Percentiles rank a stretch among this genome's conserved stretches.
These are phyloP conservation scores for Apis mellifera DNA, from an alignment of 1,140 invertebrate species.

Conservation along the genomic window Amel_HAv3.1 CM009938.2:3899501-3900000, in stretches of 20 bases:
- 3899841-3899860: no score
- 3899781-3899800: not conserved
- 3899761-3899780: conserved; percentile 61
- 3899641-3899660: conserved; percentile 1
- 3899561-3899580: conserved; percentile 41
- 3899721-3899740: conserved; percentile 56
- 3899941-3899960: no score
- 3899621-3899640: conserved; percentile 43
- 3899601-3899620: conserved; percentile 4
- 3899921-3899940: no score
- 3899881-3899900: no score
- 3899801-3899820: not conserved
- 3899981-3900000: no score
- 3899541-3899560: conserved; percentile 49
- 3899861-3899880: no score
- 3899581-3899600: conserved; percentile 9
- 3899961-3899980: no score
- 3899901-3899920: no score
- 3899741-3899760: conserved; percentile 63
- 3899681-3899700: no score
- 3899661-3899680: conserved; percentile 2
- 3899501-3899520: conserved; percentile 29
- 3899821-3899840: no score
- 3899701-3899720: conserved; percentile 51
- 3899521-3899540: not conserved